Evolutionary conservation across 2,888 invertebrate species (phyloP).

Genomic region (Quadroppia sp.): DNA sequence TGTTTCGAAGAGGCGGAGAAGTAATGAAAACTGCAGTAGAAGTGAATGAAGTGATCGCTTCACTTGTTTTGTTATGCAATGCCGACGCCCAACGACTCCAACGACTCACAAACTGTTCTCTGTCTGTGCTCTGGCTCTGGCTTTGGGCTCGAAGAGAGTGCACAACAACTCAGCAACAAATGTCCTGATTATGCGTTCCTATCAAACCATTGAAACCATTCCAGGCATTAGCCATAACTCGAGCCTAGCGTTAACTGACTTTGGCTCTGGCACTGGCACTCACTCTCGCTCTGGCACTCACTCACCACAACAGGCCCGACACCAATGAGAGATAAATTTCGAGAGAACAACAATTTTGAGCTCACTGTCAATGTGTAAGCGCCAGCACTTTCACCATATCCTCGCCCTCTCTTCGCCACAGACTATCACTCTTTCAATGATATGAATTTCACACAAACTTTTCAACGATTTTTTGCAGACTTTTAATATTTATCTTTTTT

Average conservation of each 20-base stretch:
- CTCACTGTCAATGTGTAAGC: background rate
- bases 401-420: background rate
- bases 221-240: background rate
- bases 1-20: conserved; percentile 26
- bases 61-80: conserved; percentile 38
- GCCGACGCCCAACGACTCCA: conserved; percentile 36
- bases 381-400: background rate
- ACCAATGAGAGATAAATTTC: conserved; percentile 13
- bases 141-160: background rate
- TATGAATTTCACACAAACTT: background rate
- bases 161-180: conserved; percentile 28
- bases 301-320: background rate
- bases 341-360: conserved; percentile 6
- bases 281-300: background rate
- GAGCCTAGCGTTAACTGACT: background rate
- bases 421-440: background rate
- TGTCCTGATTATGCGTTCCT: too few relatives aligned
- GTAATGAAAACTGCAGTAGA: conserved; percentile 18
- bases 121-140: conserved; percentile 8
- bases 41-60: conserved; percentile 29
- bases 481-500: background rate
- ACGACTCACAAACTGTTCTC: background rate
- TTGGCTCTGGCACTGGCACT: background rate
- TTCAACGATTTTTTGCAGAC: background rate
- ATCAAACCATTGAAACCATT: conserved; percentile 14